These are phyloP conservation scores for Hypercompe scribonia DNA, from an alignment of 2,888 invertebrate genomes.

Conservation along the genomic window DNA sequence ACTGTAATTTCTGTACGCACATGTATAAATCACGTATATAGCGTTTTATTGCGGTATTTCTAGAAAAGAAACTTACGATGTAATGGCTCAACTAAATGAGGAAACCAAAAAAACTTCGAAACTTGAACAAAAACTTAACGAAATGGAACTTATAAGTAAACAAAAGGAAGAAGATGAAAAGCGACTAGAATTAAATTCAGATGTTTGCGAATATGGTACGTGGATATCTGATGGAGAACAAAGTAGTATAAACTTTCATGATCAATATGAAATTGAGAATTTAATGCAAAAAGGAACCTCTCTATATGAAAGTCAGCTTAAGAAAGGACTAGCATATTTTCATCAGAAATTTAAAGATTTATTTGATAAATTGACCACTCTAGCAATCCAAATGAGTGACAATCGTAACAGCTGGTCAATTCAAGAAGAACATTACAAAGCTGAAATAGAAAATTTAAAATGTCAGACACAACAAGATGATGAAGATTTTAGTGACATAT, in stretches of 20 bases:
- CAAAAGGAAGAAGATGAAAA: constrained; percentile 47
- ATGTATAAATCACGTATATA: background rate
- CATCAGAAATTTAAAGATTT: constrained; percentile 77
- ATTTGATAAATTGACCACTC: constrained; percentile 76
- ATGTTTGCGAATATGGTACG: constrained; percentile 67
- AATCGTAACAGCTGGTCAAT: constrained; percentile 77
- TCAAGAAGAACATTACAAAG: constrained; percentile 79
- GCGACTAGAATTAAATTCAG: constrained; percentile 36
- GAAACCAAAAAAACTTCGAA: constrained; percentile 72
- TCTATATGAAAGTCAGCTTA: constrained; percentile 70
- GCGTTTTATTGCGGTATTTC: background rate
- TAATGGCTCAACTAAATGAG: constrained; percentile 71
- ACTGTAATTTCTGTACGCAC: too few species aligned
- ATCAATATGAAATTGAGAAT: constrained; percentile 63
- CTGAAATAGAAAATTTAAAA: constrained; percentile 77
- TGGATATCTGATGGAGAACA: constrained; percentile 71
- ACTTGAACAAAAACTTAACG: constrained; percentile 69
- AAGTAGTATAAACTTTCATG: constrained; percentile 60
- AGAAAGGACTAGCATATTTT: constrained; percentile 74
- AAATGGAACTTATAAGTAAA: constrained; percentile 59
- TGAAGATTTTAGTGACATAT: constrained; percentile 73
- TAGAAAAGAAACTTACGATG: constrained; percentile 79
- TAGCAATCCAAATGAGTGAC: constrained; percentile 76
- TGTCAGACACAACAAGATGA: constrained; percentile 63
- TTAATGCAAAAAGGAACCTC: constrained; percentile 60